Evolutionary conservation across 2,797 vertebrate genomes (phyloP).

Genomic region (Cyclopterus lumpus): DNA sequence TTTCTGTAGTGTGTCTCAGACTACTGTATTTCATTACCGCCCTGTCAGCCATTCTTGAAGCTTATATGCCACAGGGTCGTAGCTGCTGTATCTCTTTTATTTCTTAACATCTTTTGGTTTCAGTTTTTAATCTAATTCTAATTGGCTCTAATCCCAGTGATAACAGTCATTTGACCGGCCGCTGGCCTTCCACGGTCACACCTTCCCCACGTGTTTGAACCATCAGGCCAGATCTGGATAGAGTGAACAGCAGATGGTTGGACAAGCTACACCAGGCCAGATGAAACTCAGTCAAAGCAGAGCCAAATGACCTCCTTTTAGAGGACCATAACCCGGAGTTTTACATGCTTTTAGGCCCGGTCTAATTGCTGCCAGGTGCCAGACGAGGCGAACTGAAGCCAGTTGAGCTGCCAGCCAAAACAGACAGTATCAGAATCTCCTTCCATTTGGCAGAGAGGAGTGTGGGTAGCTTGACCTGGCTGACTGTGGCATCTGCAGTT

Average conservation of each 20-base stretch:
- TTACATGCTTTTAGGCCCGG: slow-evolving; percentile 42
- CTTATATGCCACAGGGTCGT: slow-evolving; percentile 29
- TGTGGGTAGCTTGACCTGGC: slow-evolving; percentile 66
- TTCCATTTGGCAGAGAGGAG: slow-evolving; percentile 58
- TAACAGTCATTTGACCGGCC: neutral
- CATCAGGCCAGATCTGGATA: slow-evolving; percentile 25
- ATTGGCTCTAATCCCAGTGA: neutral
- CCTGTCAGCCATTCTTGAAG: slow-evolving; percentile 55
- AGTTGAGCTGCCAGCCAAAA: slow-evolving; percentile 56
- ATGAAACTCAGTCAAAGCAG: slow-evolving; percentile 34
- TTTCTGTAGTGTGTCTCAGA: slow-evolving; percentile 64
- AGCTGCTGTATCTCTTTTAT: slow-evolving; percentile 17
- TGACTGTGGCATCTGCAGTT: slow-evolving; percentile 68
- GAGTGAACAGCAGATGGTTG: slow-evolving; percentile 51
- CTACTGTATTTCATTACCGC: slow-evolving; percentile 73
- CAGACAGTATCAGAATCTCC: slow-evolving; percentile 60
- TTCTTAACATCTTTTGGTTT: neutral
- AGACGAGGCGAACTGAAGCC: slow-evolving; percentile 41
- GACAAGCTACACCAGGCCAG: slow-evolving; percentile 29
- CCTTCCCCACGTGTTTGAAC: slow-evolving; percentile 5
- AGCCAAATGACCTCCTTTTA: slow-evolving; percentile 40
- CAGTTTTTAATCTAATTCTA: slow-evolving; percentile 3
- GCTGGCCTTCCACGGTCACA: neutral
- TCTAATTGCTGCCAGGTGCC: slow-evolving; percentile 59
- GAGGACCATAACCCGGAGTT: slow-evolving; percentile 43